phyloP scores from a whole-genome alignment of 2,113 vertebrate species.

The Procavia capensis region DNA sequence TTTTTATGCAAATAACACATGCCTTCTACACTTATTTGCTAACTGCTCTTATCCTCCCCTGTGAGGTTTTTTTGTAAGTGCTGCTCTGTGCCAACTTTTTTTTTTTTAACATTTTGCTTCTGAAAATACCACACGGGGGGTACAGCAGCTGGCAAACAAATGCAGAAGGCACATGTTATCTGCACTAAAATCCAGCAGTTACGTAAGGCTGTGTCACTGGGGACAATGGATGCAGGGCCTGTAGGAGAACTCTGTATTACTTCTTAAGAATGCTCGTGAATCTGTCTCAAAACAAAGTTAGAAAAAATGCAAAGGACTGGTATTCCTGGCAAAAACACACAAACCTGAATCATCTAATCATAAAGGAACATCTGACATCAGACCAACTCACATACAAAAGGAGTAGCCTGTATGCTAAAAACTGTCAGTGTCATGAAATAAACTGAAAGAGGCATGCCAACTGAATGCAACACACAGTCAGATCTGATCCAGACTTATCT shows the following conservation, averaged over 20 bases:
- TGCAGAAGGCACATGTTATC: too few species aligned
- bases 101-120: too few species aligned
- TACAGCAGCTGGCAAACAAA: too few species aligned
- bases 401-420: neutral
- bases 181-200: neutral
- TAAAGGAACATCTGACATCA: neutral
- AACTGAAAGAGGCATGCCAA: neutral
- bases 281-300: neutral
- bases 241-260: neutral
- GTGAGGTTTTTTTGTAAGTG: too few species aligned
- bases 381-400: conserved; percentile 22
- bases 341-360: neutral
- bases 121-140: too few species aligned
- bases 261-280: neutral
- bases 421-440: neutral
- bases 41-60: too few species aligned
- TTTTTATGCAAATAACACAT: too few species aligned
- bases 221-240: neutral
- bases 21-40: too few species aligned
- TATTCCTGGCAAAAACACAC: neutral
- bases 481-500: neutral
- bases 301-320: neutral
- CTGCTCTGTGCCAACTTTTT: too few species aligned
- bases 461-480: neutral
- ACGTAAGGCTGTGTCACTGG: neutral